Conservation (phyloP, 2,113 vertebrate species). For the Arizona elegans region DNA sequence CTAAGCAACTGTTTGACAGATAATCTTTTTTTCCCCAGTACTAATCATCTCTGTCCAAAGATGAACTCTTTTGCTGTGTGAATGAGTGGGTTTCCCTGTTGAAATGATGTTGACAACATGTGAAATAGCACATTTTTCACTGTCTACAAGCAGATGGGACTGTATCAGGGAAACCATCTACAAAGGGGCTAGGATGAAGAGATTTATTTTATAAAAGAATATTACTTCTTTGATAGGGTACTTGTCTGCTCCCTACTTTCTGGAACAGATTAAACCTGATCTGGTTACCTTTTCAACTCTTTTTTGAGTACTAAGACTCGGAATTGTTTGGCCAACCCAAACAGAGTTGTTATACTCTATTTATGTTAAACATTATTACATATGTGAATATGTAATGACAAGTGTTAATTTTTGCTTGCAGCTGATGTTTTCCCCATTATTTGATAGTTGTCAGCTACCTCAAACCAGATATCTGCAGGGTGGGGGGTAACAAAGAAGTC, state of each 20-base stretch:
- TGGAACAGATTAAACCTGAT: background rate
- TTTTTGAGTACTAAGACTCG: background rate
- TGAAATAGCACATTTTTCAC: background rate
- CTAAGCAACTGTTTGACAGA: background rate
- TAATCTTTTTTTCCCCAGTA: background rate
- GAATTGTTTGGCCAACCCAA: background rate
- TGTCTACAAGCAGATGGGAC: background rate
- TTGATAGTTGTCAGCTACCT: constrained; percentile 24
- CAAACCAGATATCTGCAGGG: background rate
- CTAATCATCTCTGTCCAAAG: background rate
- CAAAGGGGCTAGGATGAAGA: background rate
- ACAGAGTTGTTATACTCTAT: constrained; percentile 40
- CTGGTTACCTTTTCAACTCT: background rate
- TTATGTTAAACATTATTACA: background rate
- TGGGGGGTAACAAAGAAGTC: background rate
- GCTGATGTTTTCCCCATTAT: background rate
- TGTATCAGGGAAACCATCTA: background rate
- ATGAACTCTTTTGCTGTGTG: background rate
- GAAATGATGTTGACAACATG: background rate
- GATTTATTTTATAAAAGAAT: background rate
- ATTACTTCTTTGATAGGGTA: background rate
- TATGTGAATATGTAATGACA: background rate
- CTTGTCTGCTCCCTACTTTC: background rate
- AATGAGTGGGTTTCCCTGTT: background rate
- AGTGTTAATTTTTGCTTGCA: background rate